Evolutionary conservation across 2,797 vertebrate species (phyloP).

Genomic region (Mastacembelus armatus): DNA sequence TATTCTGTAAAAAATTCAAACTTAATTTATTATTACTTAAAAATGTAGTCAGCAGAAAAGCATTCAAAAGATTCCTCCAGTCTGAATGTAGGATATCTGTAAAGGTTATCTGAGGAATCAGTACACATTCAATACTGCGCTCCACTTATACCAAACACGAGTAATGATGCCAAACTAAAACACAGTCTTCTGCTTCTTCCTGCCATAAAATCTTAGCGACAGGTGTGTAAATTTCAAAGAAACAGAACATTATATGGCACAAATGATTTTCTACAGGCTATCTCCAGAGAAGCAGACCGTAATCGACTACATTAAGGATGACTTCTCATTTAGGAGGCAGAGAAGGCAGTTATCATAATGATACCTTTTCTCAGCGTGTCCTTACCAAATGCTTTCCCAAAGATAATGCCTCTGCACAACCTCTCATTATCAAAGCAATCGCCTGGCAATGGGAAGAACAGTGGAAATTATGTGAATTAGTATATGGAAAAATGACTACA

Average conservation of each 20-base stretch:
- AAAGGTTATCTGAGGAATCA: constrained; percentile 4
- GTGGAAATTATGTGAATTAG: constrained; percentile 67
- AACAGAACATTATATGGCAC: constrained; percentile 29
- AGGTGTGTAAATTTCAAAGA: constrained; percentile 47
- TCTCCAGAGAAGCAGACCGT: constrained; percentile 46
- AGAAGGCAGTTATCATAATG: constrained; percentile 68
- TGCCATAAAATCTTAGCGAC: constrained; percentile 7
- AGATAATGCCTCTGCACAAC: constrained; percentile 67
- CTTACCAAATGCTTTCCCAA: constrained; percentile 63
- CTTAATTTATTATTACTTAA: constrained; percentile 3
- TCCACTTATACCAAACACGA: neutral
- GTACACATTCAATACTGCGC: neutral
- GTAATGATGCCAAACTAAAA: neutral
- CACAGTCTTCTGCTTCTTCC: constrained; percentile 12
- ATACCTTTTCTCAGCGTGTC: constrained; percentile 68
- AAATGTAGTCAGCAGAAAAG: too few species aligned
- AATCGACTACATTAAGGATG: constrained; percentile 64
- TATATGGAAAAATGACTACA: constrained; percentile 65
- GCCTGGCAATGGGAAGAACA: constrained; percentile 62
- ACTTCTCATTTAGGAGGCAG: constrained; percentile 66
- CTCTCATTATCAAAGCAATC: constrained; percentile 76
- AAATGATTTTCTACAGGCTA: constrained; percentile 32
- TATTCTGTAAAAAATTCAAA: neutral
- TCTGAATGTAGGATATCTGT: neutral
- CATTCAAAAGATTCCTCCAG: neutral